A percentile compares a stretch with the other conserved stretches of the same genome.
Conservation (phyloP, 2,888 invertebrate genomes). For the Tribolium freemani region DNA sequence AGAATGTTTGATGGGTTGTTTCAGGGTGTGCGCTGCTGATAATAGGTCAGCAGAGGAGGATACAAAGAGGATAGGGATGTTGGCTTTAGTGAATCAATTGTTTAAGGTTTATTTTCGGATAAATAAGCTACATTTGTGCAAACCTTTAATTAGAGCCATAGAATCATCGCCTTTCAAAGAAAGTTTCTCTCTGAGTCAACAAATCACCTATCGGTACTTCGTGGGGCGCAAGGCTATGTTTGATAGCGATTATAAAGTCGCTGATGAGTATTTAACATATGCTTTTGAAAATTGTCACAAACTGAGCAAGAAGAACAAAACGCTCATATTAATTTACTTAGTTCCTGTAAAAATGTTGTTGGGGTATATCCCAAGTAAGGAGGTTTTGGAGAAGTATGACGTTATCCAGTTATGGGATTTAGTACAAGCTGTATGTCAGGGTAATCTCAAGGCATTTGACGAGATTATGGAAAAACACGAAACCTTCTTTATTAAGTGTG, state of each 20-base stretch:
- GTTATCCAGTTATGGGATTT: conserved; percentile 92
- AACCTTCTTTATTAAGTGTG: conserved; percentile 93
- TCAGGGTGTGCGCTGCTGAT: conserved; percentile 95
- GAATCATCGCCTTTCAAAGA: conserved; percentile 93
- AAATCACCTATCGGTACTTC: conserved; percentile 97
- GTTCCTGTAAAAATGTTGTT: conserved; percentile 98
- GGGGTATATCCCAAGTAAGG: conserved; percentile 92
- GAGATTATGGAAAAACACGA: conserved; percentile 89
- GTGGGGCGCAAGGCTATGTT: conserved; percentile 99
- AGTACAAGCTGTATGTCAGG: conserved; percentile 89
- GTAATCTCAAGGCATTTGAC: conserved; percentile 88
- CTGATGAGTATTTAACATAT: conserved; percentile 92
- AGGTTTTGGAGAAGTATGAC: conserved; percentile 89
- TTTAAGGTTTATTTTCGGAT: conserved; percentile 91
- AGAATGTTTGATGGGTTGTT: conserved; percentile 92
- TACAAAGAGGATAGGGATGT: conserved; percentile 96
- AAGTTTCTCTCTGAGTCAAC: conserved; percentile 90
- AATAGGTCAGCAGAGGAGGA: conserved; percentile 91
- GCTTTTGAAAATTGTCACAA: conserved; percentile 93
- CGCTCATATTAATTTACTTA: conserved; percentile 93
- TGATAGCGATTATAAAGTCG: conserved; percentile 94
- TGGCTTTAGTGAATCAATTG: conserved; percentile 95
- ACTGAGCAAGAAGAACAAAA: conserved; percentile 86
- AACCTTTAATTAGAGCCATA: conserved; percentile 96
- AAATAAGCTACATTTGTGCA: conserved; percentile 89